These are phyloP conservation scores for Contarinia nasturtii DNA, from an alignment of 1,140 invertebrate genomes.

Conservation along the genomic window DNA sequence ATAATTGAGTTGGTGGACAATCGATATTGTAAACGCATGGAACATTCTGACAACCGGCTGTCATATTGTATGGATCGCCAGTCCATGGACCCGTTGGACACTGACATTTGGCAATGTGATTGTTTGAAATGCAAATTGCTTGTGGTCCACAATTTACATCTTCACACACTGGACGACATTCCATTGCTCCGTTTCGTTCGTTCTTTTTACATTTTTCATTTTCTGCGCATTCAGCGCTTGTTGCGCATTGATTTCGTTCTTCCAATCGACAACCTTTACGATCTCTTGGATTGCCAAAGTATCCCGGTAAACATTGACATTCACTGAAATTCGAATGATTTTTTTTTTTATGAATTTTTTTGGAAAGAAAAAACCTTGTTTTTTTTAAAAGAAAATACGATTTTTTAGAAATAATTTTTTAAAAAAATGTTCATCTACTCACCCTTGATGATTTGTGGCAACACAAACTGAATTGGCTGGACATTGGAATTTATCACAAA, in stretches of 20 bases:
- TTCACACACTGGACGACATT: slow-evolving; percentile 58
- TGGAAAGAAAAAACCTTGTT: too few species aligned
- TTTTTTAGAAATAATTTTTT: too few species aligned
- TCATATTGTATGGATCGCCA: slow-evolving; percentile 60
- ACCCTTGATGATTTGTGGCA: slow-evolving; percentile 46
- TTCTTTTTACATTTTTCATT: slow-evolving; percentile 45
- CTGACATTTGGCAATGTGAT: slow-evolving; percentile 72
- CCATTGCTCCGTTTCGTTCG: slow-evolving; percentile 23
- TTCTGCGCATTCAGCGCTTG: slow-evolving; percentile 63
- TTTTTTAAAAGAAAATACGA: too few species aligned
- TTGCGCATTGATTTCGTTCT: slow-evolving; percentile 50
- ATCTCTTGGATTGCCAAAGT: slow-evolving; percentile 72
- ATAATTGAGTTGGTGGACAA: slow-evolving; percentile 55
- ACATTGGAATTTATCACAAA: slow-evolving; percentile 63
- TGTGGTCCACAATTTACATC: slow-evolving; percentile 59
- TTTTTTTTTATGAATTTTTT: too few species aligned
- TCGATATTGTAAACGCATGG: slow-evolving; percentile 72
- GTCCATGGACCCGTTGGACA: slow-evolving; percentile 67
- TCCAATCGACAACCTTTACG: slow-evolving; percentile 58
- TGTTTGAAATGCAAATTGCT: slow-evolving; percentile 67
- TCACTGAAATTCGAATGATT: slow-evolving; percentile 13
- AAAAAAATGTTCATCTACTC: too few species aligned
- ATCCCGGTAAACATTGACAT: slow-evolving; percentile 64
- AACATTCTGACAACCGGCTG: slow-evolving; percentile 52
- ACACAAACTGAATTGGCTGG: slow-evolving; percentile 63